Conservation (phyloP, 2,888 invertebrate species). For the Sarcophaga caerulescens region DNA sequence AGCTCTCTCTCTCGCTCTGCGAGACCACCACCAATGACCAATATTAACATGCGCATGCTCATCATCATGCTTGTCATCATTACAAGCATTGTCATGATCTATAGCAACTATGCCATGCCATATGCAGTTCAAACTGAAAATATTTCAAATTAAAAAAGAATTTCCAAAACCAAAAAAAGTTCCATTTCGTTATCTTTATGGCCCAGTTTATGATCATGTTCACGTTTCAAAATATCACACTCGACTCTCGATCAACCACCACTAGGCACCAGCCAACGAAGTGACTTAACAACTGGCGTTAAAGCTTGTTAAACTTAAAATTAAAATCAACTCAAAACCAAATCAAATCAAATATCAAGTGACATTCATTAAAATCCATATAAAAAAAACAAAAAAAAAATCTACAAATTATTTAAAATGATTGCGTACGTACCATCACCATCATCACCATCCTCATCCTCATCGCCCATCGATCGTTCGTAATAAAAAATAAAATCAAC, state of each 20-base stretch:
- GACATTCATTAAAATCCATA: slow-evolving; percentile 24
- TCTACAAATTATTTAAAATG: too few species aligned
- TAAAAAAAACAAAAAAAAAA: slow-evolving; percentile 39
- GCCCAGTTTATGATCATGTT: slow-evolving; percentile 49
- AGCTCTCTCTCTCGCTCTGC: slow-evolving; percentile 1
- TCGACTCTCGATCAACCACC: too few species aligned
- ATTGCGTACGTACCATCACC: too few species aligned
- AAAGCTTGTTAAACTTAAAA: neutral
- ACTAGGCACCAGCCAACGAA: neutral
- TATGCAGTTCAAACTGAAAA: slow-evolving; percentile 6
- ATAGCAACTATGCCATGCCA: slow-evolving; percentile 8
- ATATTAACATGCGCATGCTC: neutral
- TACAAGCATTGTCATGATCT: slow-evolving; percentile 12
- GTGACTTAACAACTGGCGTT: neutral
- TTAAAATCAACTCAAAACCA: neutral
- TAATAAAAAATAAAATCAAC: slow-evolving; percentile 50
- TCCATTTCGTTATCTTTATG: slow-evolving; percentile 52
- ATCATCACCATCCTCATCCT: neutral
- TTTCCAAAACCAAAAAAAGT: slow-evolving; percentile 1
- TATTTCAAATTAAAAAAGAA: too few species aligned
- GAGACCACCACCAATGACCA: slow-evolving; percentile 59
- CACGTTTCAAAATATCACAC: slow-evolving; percentile 14
- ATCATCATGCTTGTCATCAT: too few species aligned
- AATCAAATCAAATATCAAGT: slow-evolving; percentile 51
- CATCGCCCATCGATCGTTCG: slow-evolving; percentile 28